A percentile compares a stretch with the other conserved stretches of the same genome.
phyloP scores from a whole-genome alignment of 2,888 invertebrate genomes.

The Eueremaeus valkanovi region DNA sequence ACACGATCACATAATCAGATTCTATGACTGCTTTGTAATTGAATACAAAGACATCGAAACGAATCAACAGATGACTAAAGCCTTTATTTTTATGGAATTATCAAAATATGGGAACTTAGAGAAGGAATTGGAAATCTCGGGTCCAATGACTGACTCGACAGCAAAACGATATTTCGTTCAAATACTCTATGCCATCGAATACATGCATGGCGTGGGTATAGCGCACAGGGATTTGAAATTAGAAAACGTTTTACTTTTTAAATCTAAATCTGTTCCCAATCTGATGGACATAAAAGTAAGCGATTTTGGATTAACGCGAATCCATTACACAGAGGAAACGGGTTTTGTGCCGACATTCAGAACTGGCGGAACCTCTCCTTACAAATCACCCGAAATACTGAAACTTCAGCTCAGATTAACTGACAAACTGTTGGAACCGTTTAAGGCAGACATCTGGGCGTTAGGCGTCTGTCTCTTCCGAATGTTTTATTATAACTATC shows the following conservation, averaged over 20 bases:
- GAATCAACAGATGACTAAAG: not conserved
- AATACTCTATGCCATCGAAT: not conserved
- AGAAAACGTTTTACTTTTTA: not conserved
- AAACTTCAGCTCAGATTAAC: too few species aligned
- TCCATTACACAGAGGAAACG: not conserved
- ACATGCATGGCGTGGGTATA: not conserved
- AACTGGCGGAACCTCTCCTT: not conserved
- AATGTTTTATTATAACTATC: not conserved
- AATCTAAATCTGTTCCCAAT: not conserved
- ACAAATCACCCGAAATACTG: constrained; percentile 1
- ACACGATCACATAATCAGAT: not conserved
- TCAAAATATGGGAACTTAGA: not conserved
- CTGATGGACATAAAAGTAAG: not conserved
- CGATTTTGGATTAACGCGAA: not conserved
- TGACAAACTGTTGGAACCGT: not conserved
- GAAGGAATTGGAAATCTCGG: not conserved
- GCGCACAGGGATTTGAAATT: constrained; percentile 10
- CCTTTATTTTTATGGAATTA: not conserved
- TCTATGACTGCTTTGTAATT: not conserved
- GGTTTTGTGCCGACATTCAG: not conserved
- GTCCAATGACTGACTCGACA: not conserved
- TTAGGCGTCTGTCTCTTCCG: constrained; percentile 4
- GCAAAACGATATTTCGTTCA: constrained; percentile 6
- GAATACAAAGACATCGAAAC: not conserved
- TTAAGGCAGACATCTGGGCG: constrained; percentile 12